Evolutionary conservation across 2,888 invertebrate species (phyloP), one percentile per base, ranked within the genome.

Genomic region (Drosophila fulvimacula): DNA sequence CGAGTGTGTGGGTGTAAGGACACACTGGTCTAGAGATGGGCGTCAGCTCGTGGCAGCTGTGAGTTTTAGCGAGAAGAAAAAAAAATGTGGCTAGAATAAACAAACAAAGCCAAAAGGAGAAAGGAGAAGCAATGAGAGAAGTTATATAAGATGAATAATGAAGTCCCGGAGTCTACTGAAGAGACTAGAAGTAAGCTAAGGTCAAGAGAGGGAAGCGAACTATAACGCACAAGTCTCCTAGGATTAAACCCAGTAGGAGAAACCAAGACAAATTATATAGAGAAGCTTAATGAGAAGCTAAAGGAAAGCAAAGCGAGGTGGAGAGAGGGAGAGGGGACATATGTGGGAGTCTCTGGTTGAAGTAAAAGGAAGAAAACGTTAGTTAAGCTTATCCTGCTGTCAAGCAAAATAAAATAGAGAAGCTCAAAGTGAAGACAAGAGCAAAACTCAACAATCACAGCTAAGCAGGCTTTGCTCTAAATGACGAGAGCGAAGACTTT

Each of bases 11-110:
- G 0, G 24, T 44, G 24, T 15, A 13, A 27, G 48, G 11, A 6
- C 32, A 13, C 32, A 21, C 10, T 9, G 48, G 46, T 38, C 41
- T 56, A 69, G 55, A 42, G 75, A 42, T 62, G 69, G 21, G 10
- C 24, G 11, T 4, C 3, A 34, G n/a, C 44, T 59, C 60, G 53
- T 69, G 39, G 21, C 13, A 21, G 34, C 21, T 42, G 63, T 51
- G 64, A 62, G 17, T 38, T 48, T n/a, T 3, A 15, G 39, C 27
- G 30, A 24, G 55, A 36, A 46, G 27, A 21, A 13, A 15, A 6
- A n/a, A 27, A 27, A 30, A 19, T n/a, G 5, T 2, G 5, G 13
- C 4, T 4, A 17, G 0, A 17, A 6, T 5, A 13, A 41, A 4
- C 24, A 11, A 36, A n/a, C 24, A 17, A 38, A 41, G 36, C 2